phyloP scores from a whole-genome alignment of 92 coral and sea anemone species.

The Zoanthus solanderi region DNA sequence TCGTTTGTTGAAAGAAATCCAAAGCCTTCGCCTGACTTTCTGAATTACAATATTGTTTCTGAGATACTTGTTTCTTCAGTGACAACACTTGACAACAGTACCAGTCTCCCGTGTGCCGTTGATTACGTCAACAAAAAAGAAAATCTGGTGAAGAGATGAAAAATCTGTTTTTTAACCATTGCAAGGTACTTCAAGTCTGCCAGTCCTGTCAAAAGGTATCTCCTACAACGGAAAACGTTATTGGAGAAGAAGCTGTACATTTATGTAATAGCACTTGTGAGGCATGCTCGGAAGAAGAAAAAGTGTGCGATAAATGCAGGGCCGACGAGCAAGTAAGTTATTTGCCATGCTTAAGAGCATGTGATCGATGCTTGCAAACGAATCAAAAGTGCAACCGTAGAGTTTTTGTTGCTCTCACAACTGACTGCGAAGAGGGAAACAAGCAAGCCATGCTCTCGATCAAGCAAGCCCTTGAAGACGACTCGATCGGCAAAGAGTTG shows the following conservation, averaged over 20 bases:
- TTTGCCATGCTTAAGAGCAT: slow-evolving; percentile 34
- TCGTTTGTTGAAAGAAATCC: slow-evolving; percentile 32
- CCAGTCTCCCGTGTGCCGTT: slow-evolving; percentile 59
- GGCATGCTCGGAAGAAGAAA: not conserved
- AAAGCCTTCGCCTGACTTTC: slow-evolving; percentile 48
- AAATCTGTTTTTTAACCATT: slow-evolving; percentile 35
- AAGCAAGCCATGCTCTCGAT: slow-evolving; percentile 43
- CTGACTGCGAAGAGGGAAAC: slow-evolving; percentile 51
- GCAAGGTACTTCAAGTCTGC: slow-evolving; percentile 49
- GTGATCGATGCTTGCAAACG: slow-evolving; percentile 10
- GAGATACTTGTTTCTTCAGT: slow-evolving; percentile 55
- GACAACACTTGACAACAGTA: slow-evolving; percentile 55
- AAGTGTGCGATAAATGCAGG: slow-evolving; percentile 10
- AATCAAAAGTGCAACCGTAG: slow-evolving; percentile 6
- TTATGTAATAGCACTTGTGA: slow-evolving; percentile 6
- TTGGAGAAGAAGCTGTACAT: not conserved
- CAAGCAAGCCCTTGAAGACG: slow-evolving; percentile 13
- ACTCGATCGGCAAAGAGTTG: slow-evolving; percentile 14
- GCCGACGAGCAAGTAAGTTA: slow-evolving; percentile 41
- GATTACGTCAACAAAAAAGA: slow-evolving; percentile 45
- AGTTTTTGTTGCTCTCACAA: slow-evolving; percentile 20
- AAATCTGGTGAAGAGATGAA: slow-evolving; percentile 63
- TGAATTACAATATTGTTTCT: slow-evolving; percentile 43
- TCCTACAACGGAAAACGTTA: not conserved
- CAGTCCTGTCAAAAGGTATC: slow-evolving; percentile 26